Evolutionary conservation across 92 coral and sea anemone genomes (phyloP), one percentile per base, ranked within the genome.

Genomic region (Parazoanthus darwini): DNA sequence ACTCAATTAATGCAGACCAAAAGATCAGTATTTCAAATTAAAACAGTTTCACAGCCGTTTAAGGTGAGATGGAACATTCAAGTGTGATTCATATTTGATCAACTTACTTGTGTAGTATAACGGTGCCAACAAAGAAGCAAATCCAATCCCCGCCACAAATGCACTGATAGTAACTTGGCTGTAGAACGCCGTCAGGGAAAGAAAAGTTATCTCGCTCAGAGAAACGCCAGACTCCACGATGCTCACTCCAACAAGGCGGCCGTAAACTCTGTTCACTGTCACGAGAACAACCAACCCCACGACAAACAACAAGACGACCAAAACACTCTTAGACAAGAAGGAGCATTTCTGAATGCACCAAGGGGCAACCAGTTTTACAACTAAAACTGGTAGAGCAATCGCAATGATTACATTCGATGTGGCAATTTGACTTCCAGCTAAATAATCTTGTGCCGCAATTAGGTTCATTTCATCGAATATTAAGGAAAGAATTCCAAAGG

Each of bases 81-180:
- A 29, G 33, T 29, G 6, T 2, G 18, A 3, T 63, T 63, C 70
- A 63, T 20, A 63, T 63, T 20, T 63, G 25, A 7, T 3, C 43
- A 70, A 78, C 96, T 87, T 82, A 95, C 98, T 92, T 85, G 96
- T 93, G 68, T 95, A 95, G 44, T 92, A 95, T 20, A 95, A 89
- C 0, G 98, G 98, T 16, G 96, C 98, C 72, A 95, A 73, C 48
- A 95, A 89, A 2, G 98, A 95, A 23, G 98, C 82, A 66, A 92
- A 74, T 35, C 98, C 98, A 16, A 95, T 91, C 43, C 98, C 98
- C 5, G 98, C 98, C 86, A 94, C 98, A 79, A 94, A 92, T 8
- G 98, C 94, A 77, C 96, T 93, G 29, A 93, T 91, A 25, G 96
- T 92, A n/a, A 94, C 86, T 25, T 89, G 89, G 13, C 86, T 91